These are phyloP conservation scores for Ceramica pisi DNA, from an alignment of 2,888 invertebrate genomes.

Conservation along the genomic window DNA sequence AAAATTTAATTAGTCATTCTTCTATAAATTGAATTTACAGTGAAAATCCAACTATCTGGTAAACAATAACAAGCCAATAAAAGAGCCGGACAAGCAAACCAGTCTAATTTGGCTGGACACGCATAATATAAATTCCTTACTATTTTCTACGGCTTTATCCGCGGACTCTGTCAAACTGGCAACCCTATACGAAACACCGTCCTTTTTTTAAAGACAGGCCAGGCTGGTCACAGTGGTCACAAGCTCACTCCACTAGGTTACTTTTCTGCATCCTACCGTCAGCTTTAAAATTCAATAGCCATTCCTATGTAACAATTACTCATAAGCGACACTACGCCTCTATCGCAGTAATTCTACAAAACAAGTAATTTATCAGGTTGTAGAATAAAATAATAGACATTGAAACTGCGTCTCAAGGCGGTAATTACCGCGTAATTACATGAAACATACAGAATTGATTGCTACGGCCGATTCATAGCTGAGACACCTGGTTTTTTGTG, in stretches of 20 bases:
- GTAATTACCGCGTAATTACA: conserved; percentile 57
- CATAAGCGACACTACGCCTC: not conserved
- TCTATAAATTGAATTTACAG: too few relatives aligned
- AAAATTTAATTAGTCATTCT: too few relatives aligned
- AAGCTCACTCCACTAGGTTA: too few relatives aligned
- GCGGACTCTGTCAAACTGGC: too few relatives aligned
- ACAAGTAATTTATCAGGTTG: conserved; percentile 21
- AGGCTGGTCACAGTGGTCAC: too few relatives aligned
- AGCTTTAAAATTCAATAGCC: conserved; percentile 15
- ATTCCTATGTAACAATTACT: conserved; percentile 24
- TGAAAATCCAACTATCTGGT: too few relatives aligned
- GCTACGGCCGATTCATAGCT: conserved; percentile 31
- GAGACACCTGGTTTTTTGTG: conserved; percentile 29
- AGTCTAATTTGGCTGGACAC: too few relatives aligned
- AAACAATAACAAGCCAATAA: too few relatives aligned
- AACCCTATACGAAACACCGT: not conserved
- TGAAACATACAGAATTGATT: conserved; percentile 43
- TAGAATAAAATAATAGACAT: conserved; percentile 49
- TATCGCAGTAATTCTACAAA: conserved; percentile 27
- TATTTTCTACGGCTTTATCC: too few relatives aligned
- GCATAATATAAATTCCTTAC: too few relatives aligned
- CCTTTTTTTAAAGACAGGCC: not conserved
- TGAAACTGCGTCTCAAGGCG: conserved; percentile 37
- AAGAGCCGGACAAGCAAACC: too few relatives aligned
- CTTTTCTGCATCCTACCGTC: not conserved